Evolutionary conservation across 1,140 invertebrate species (phyloP), one percentile per base, ranked within the genome.

Genomic region (Leptoteleia sp.): DNA sequence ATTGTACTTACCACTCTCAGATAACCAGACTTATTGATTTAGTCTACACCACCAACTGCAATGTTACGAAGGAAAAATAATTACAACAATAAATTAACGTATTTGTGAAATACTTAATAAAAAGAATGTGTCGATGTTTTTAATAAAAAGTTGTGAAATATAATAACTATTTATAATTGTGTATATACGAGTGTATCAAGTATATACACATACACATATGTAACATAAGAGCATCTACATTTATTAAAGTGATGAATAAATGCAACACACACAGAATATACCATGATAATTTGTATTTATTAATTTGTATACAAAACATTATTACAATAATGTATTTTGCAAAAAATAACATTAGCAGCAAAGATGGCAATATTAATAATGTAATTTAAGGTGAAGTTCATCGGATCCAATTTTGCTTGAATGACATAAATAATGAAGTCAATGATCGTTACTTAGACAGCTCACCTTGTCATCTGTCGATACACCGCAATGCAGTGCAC

Each of bases 281-380:
- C 45, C 11, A 16, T 40, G 54, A 54, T 35, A 31, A 55, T 19
- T 61, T 72, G 52, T 72, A 48, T 62, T 62, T 37, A 27, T 38
- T 33, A 38, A 40, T 1, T 47, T 42, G 15, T 47, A 61, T 31
- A 70, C 40, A 72, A 38, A 35, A 47, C 40, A 71, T 45, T 48
- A 42, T 54, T 61, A 62, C 70, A 73, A 57, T 57, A 64, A n/a
- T 48, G 27, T 11, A 22, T 59, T 64, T 64, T 43, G 64, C 73
- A 59, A 73, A 65, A 65, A 25, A 64, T 45, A 64, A 70, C 70
- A 76, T 70, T 76, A 50, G 73, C 70, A 83, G 84, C 82, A 85
- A 87, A 87, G 82, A 87, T 87, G 86, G 86, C 84, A 79, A 77
- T 75, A 67, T 64, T 16, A 57, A 80, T 81, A 83, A 82, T 82